These are phyloP conservation scores for Phymanthus crucifer DNA, from an alignment of 92 coral and sea anemone species.

Conservation along the genomic window DNA sequence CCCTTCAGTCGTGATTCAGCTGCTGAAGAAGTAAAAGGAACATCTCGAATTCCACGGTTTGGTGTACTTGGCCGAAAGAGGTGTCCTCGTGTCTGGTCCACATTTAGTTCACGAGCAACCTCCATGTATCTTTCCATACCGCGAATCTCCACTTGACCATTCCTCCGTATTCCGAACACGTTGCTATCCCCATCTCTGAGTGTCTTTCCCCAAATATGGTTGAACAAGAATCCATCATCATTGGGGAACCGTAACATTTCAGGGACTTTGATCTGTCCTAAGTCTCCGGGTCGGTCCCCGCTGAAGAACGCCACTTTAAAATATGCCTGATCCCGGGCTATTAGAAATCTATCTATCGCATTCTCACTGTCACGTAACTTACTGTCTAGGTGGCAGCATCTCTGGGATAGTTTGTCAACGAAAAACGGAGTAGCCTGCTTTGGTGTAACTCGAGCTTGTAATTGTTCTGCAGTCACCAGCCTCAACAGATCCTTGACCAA, in stretches of 20 bases:
- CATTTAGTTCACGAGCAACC: too few relatives aligned
- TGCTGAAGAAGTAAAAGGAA: too few relatives aligned
- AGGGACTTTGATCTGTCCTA: constrained; percentile 36
- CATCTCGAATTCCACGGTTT: too few relatives aligned
- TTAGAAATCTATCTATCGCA: constrained; percentile 30
- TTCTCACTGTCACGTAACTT: constrained; percentile 6
- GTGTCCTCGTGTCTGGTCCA: too few relatives aligned
- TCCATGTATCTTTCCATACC: too few relatives aligned
- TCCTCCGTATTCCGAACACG: constrained; percentile 44
- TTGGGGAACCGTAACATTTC: constrained; percentile 39
- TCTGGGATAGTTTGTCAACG: constrained; percentile 35
- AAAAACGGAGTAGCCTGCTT: constrained; percentile 61
- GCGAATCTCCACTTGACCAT: too few relatives aligned
- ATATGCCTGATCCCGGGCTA: constrained; percentile 53
- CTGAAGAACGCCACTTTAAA: too few relatives aligned
- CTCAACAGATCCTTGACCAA: constrained; percentile 36
- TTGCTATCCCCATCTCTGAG: constrained; percentile 50
- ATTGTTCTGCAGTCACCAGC: constrained; percentile 50
- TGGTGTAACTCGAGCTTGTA: constrained; percentile 46
- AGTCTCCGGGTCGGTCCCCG: too few relatives aligned
- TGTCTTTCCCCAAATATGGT: constrained; percentile 56
- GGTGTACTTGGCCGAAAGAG: too few relatives aligned
- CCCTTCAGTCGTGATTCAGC: too few relatives aligned
- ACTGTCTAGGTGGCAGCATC: constrained; percentile 21
- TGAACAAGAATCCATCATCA: too few relatives aligned